Evolutionary conservation across 2,888 invertebrate species (phyloP), one percentile per base, ranked within the genome.

Genomic region (Temnothorax unifasciatus): DNA sequence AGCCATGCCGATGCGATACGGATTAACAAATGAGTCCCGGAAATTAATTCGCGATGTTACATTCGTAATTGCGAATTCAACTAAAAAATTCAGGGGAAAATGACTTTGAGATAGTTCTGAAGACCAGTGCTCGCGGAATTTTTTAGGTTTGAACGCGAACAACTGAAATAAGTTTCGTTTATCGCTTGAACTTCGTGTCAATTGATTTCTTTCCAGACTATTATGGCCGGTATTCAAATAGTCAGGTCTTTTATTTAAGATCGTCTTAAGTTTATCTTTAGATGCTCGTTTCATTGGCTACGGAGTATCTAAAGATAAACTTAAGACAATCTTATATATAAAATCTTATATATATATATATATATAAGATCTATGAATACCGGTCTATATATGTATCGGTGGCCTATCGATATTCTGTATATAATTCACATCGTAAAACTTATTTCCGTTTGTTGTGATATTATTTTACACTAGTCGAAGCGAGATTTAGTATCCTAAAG

Each of bases 401-500:
- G 52, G 5, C 8, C 38, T 68, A 25, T 76, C n/a, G 50, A 38
- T 76, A 64, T 47, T 64, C 5, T 6, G 11, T 41, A 41, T 50
- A 25, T 52, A 76, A 68, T 52, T 76, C 34, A 5, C 13, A 9
- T 52, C 41, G 25, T 21, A 66, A 76, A 66, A 76, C 13, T 38
- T 41, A n/a, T 25, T 68, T 76, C 52, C 52, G 13, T 66, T 68
- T 25, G 15, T 76, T 52, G 38, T 9, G 13, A 68, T 68, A 52
- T 68, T 41, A 52, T 9, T 66, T 9, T 52, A 41, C 4, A 38
- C 68, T 11, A 52, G 15, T 5, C 4, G 3, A 50, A 66, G 34
- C 38, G 47, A 66, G 18, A 68, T 50, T 9, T 29, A 11, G 34
- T 38, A 47, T 47, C 38, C 21, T 11, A 41, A 41, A 25, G 29